These are phyloP conservation scores for Sphaerophoria taeniata DNA, from an alignment of 2,888 invertebrate genomes.

Conservation along the genomic window DNA sequence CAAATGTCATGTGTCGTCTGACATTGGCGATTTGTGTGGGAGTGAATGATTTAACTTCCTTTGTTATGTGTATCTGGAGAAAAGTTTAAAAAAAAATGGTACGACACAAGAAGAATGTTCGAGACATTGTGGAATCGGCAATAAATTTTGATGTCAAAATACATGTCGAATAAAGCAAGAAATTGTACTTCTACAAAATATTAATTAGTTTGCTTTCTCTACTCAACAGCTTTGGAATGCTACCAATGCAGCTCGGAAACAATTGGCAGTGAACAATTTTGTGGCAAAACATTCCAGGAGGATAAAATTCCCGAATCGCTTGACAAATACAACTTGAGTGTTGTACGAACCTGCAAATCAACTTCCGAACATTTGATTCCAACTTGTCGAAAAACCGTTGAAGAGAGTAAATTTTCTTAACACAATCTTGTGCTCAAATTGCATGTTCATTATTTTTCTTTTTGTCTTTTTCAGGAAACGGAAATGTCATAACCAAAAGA, in stretches of 20 bases:
- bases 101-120: too few relatives aligned
- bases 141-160: too few relatives aligned
- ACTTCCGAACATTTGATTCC: slow-evolving; percentile 80
- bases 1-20: too few relatives aligned
- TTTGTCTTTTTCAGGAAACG: slow-evolving; percentile 76
- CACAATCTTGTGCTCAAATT: neutral
- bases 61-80: too few relatives aligned
- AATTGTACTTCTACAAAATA: neutral
- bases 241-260: slow-evolving; percentile 82
- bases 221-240: slow-evolving; percentile 77
- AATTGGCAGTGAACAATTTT: slow-evolving; percentile 80
- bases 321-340: slow-evolving; percentile 78
- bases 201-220: neutral
- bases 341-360: slow-evolving; percentile 79
- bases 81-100: too few relatives aligned
- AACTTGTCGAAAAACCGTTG: slow-evolving; percentile 81
- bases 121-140: too few relatives aligned
- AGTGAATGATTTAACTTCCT: too few relatives aligned
- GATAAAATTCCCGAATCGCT: slow-evolving; percentile 78
- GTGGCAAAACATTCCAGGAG: slow-evolving; percentile 79
- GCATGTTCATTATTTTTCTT: neutral
- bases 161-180: too few relatives aligned
- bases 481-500: slow-evolving; percentile 79
- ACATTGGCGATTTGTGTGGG: too few relatives aligned
- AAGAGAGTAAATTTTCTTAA: slow-evolving; percentile 77